phyloP scores from a whole-genome alignment of 2,797 vertebrate species.

The Eulemur rubriventer region DNA sequence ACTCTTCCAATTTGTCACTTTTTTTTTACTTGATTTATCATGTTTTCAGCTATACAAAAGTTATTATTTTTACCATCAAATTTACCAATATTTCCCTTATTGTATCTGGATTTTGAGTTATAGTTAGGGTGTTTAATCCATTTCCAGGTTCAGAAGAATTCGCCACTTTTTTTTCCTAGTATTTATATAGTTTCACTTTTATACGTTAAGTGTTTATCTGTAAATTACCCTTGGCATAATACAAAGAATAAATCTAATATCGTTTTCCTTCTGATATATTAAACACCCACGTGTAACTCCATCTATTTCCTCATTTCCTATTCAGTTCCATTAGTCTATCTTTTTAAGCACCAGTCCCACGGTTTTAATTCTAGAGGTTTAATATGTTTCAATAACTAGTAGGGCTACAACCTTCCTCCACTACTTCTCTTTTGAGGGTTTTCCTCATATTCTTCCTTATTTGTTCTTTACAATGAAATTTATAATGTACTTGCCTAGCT shows the following conservation, averaged over 20 bases:
- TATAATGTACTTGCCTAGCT: not conserved
- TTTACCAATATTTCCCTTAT: not conserved
- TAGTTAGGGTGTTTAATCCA: not conserved
- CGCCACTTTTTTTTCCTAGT: not conserved
- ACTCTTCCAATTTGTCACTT: not conserved
- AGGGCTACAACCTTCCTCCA: not conserved
- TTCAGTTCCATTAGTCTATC: not conserved
- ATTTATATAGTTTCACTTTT: not conserved
- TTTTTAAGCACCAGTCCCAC: not conserved
- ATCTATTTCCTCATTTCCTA: not conserved
- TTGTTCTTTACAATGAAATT: constrained; percentile 2
- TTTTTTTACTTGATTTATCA: not conserved
- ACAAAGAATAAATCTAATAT: not conserved
- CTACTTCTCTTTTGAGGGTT: not conserved
- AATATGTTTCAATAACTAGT: not conserved
- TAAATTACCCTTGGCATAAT: not conserved
- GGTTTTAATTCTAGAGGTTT: not conserved
- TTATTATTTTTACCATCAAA: not conserved
- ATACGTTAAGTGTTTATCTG: not conserved
- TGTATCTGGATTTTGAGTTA: not conserved
- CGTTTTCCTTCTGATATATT: not conserved
- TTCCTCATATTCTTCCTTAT: not conserved
- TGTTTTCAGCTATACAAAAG: not conserved
- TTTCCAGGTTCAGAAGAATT: not conserved
- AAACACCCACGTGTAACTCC: not conserved